Conservation (phyloP, 2,888 invertebrate genomes). For the Hemistola chrysoprasaria region DNA sequence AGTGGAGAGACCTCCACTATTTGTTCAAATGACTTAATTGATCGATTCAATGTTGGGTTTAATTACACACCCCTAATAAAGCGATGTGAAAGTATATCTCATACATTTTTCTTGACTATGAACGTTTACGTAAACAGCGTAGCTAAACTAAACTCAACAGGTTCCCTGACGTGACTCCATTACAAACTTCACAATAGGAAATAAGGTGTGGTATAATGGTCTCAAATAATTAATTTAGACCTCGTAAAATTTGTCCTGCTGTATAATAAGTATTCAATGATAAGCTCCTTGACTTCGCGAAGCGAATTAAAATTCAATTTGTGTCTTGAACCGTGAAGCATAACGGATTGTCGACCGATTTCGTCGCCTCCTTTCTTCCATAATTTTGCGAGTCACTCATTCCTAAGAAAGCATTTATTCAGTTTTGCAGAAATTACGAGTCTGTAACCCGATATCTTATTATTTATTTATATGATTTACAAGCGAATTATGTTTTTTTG, state of each 20-base stretch:
- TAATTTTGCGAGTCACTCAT: conserved; percentile 67
- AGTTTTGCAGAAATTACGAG: conserved; percentile 48
- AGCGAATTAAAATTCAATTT: conserved; percentile 80
- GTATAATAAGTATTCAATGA: conserved; percentile 73
- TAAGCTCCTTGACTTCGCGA: conserved; percentile 75
- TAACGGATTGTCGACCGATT: conserved; percentile 74
- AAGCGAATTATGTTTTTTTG: too few relatives aligned
- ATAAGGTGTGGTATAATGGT: conserved; percentile 19
- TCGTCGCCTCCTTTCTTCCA: conserved; percentile 71
- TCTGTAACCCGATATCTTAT: conserved; percentile 23
- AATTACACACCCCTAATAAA: conserved; percentile 59
- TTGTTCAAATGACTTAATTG: conserved; percentile 74
- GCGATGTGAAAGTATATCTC: too few relatives aligned
- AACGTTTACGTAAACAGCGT: too few relatives aligned
- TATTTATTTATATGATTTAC: conserved; percentile 32
- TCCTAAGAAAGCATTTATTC: conserved; percentile 53
- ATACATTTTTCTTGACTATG: too few relatives aligned
- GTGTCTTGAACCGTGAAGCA: conserved; percentile 74
- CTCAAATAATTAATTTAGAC: conserved; percentile 53
- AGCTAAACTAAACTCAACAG: conserved; percentile 22
- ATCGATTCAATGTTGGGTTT: conserved; percentile 67
- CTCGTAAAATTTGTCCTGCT: conserved; percentile 61
- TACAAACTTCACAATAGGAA: conserved; percentile 17
- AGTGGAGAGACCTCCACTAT: conserved; percentile 62
- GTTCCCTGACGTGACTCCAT: conserved; percentile 20